Percentiles rank a stretch among this genome's conserved stretches.
Evolutionary conservation across 2,113 vertebrate species (phyloP).

Genomic region (Siniperca knerii): DNA sequence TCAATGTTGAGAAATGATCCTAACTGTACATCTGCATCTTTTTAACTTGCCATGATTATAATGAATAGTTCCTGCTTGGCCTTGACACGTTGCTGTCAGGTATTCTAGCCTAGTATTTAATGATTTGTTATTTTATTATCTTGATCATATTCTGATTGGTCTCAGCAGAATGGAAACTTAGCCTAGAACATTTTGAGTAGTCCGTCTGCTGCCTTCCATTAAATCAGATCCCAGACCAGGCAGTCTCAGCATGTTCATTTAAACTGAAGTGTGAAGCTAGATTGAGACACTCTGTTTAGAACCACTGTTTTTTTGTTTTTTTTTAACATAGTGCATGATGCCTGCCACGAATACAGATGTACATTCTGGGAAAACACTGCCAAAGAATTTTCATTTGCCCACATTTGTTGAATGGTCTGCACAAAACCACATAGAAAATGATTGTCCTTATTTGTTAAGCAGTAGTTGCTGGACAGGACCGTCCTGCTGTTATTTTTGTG

Average conservation of each 20-base stretch:
- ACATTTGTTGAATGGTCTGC: neutral
- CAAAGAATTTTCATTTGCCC: constrained; percentile 2
- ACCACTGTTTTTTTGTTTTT: neutral
- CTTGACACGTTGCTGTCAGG: neutral
- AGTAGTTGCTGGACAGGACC: neutral
- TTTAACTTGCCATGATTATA: neutral
- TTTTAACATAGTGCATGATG: neutral
- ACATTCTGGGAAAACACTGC: neutral
- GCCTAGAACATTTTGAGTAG: neutral
- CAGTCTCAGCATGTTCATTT: constrained; percentile 1
- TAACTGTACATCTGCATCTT: neutral
- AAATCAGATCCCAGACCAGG: neutral
- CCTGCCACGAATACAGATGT: neutral
- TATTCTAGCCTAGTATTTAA: neutral
- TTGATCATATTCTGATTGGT: constrained; percentile 1
- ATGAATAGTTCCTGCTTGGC: neutral
- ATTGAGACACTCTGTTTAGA: neutral
- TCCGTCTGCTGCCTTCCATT: neutral
- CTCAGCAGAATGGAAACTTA: neutral
- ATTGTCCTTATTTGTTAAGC: neutral
- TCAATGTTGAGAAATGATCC: neutral
- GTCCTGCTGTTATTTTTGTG: neutral
- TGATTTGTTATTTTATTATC: neutral
- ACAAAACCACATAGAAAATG: neutral
- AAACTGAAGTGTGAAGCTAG: neutral